phyloP scores from a whole-genome alignment of 2,113 vertebrate genomes.

The Pica pica region DNA sequence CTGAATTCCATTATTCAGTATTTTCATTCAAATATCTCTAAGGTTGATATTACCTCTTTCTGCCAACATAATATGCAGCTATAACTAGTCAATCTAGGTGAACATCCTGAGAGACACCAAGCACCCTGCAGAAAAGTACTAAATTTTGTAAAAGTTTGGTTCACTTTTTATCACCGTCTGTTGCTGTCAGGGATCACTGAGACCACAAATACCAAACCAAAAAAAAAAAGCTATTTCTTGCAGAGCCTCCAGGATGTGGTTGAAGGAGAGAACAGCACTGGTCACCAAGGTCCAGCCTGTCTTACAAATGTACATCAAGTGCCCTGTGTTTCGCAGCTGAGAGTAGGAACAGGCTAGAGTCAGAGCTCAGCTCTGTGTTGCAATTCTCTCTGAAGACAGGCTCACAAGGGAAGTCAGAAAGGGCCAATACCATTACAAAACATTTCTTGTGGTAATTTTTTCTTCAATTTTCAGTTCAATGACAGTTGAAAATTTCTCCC shows the following conservation, averaged over 20 bases:
- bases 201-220: neutral
- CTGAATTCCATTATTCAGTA: neutral
- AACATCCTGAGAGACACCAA: neutral
- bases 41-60: neutral
- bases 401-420: neutral
- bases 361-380: neutral
- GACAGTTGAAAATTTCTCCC: neutral
- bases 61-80: neutral
- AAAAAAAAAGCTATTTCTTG: neutral
- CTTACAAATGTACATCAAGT: accelerated
- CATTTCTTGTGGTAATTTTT: no score
- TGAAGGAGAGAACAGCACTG: neutral
- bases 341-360: neutral
- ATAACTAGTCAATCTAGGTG: neutral
- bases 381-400: neutral
- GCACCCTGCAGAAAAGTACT: neutral
- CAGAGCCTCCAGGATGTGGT: neutral
- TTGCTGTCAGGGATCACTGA: neutral
- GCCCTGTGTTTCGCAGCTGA: neutral
- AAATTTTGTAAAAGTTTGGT: neutral
- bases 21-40: neutral
- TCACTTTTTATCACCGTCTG: neutral
- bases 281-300: neutral
- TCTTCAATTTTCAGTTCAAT: neutral
- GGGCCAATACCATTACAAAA: neutral